A percentile compares a stretch with the other conserved stretches of the same genome.
These are phyloP conservation scores for Dryobates pubescens DNA, from an alignment of 2,797 vertebrate species.

Conservation along the genomic window DNA sequence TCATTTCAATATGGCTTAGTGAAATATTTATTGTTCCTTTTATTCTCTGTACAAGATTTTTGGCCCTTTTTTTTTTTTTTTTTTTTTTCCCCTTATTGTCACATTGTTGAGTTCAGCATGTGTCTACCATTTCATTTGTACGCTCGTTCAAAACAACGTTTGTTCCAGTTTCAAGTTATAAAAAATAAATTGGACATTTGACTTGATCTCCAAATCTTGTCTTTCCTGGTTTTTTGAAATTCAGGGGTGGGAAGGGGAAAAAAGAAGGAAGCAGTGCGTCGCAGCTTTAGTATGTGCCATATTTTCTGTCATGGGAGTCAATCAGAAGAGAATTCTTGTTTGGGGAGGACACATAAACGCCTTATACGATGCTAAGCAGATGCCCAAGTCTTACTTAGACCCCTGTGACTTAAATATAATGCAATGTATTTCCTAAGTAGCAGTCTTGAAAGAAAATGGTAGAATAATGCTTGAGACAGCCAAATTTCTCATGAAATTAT, in stretches of 20 bases:
- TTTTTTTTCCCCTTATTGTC: conserved; percentile 75
- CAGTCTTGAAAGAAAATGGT: not conserved
- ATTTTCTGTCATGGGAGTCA: not conserved
- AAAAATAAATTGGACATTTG: conserved; percentile 89
- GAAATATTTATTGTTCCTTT: conserved; percentile 89
- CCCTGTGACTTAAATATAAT: not conserved
- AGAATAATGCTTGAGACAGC: not conserved
- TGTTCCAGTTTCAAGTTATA: conserved; percentile 89
- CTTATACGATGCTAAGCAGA: not conserved
- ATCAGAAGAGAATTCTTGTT: not conserved
- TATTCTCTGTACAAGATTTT: conserved; percentile 86
- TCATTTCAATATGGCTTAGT: conserved; percentile 87
- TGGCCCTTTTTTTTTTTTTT: conserved; percentile 79
- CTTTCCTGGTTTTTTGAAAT: conserved; percentile 75
- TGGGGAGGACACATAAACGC: not conserved
- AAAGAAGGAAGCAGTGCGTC: not conserved
- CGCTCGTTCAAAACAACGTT: conserved; percentile 86
- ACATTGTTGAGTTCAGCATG: conserved; percentile 87
- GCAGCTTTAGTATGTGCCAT: not conserved
- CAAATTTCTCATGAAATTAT: not conserved
- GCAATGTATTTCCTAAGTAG: not conserved
- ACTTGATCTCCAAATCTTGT: conserved; percentile 85
- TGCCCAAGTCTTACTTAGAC: not conserved
- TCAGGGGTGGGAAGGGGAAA: conserved; percentile 14
- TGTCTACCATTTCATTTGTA: conserved; percentile 89